A percentile compares a stretch with the other conserved stretches of the same genome.
These are phyloP conservation scores for Spilogale gracilis DNA, from an alignment of 2,113 vertebrate species.

Conservation along the genomic window DNA sequence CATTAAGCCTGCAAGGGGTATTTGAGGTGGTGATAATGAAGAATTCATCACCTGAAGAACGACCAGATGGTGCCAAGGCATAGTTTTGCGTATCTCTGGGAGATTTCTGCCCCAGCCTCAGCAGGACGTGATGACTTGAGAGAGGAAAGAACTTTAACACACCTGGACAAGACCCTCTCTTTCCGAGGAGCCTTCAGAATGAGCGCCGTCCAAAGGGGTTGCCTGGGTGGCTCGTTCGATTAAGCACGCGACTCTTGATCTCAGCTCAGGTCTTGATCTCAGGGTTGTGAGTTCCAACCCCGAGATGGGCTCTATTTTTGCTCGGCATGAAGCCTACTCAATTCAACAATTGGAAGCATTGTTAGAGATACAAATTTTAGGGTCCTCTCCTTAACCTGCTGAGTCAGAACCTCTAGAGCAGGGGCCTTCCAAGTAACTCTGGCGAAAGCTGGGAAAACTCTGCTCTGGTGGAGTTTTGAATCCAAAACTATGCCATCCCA, in stretches of 20 bases:
- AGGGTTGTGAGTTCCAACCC: neutral
- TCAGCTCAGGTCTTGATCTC: neutral
- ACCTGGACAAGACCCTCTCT: too few species aligned
- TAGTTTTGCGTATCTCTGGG: too few species aligned
- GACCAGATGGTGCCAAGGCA: accelerated
- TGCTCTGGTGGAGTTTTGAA: neutral
- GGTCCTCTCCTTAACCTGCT: neutral
- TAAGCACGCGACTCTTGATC: neutral
- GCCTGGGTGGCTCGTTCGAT: neutral
- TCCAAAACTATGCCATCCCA: neutral
- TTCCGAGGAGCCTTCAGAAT: too few species aligned
- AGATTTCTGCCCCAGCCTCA: neutral
- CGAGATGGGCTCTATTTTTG: too few species aligned
- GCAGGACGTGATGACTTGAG: neutral
- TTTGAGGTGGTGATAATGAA: accelerated
- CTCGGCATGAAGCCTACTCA: neutral
- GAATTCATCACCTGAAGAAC: neutral
- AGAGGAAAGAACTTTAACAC: neutral
- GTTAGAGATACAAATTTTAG: neutral
- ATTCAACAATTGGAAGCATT: neutral
- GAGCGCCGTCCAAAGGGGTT: neutral
- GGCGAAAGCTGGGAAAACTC: too few species aligned
- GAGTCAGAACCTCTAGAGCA: neutral
- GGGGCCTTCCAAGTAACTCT: too few species aligned
- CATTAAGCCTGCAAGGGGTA: neutral